Percentiles rank a stretch among this genome's conserved stretches.
These are phyloP conservation scores for Pogoniulus pusillus DNA, from an alignment of 2,797 vertebrate genomes.

Conservation along the genomic window DNA sequence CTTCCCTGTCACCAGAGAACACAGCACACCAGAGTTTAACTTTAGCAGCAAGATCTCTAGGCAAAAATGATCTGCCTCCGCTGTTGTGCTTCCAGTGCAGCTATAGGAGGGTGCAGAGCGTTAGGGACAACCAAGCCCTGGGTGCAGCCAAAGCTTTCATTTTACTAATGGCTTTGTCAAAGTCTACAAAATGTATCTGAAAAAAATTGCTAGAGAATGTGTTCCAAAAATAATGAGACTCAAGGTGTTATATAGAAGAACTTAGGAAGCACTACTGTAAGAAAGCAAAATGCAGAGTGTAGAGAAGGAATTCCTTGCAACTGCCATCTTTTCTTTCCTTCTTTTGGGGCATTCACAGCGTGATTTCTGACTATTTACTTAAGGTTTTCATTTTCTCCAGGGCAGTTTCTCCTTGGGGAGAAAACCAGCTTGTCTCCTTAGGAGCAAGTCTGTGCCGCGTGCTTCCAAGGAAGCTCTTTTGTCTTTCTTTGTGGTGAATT, in stretches of 20 bases:
- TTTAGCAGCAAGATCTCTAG: constrained; percentile 5
- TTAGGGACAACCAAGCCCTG: background rate
- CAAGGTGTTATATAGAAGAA: background rate
- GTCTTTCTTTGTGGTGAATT: constrained; percentile 66
- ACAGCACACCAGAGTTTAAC: constrained; percentile 1
- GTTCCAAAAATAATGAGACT: constrained; percentile 5
- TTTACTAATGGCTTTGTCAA: background rate
- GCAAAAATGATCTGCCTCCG: background rate
- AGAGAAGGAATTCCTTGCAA: constrained; percentile 40
- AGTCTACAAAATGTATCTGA: constrained; percentile 1
- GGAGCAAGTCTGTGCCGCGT: constrained; percentile 67
- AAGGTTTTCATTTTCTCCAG: constrained; percentile 43
- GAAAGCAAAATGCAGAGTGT: constrained; percentile 36
- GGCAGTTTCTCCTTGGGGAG: constrained; percentile 55
- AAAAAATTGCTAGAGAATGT: background rate
- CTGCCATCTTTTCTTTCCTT: background rate
- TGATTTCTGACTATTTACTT: constrained; percentile 66
- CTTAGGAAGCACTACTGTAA: constrained; percentile 11
- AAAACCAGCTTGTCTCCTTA: constrained; percentile 62
- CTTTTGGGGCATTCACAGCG: constrained; percentile 41
- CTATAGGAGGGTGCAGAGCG: background rate
- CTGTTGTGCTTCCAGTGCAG: background rate
- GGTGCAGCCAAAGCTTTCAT: background rate
- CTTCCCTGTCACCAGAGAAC: constrained; percentile 77
- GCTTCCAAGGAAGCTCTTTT: constrained; percentile 72